Base-by-base conservation (phyloP, 1,140 invertebrate species). In the Gryon sp. region DNA sequence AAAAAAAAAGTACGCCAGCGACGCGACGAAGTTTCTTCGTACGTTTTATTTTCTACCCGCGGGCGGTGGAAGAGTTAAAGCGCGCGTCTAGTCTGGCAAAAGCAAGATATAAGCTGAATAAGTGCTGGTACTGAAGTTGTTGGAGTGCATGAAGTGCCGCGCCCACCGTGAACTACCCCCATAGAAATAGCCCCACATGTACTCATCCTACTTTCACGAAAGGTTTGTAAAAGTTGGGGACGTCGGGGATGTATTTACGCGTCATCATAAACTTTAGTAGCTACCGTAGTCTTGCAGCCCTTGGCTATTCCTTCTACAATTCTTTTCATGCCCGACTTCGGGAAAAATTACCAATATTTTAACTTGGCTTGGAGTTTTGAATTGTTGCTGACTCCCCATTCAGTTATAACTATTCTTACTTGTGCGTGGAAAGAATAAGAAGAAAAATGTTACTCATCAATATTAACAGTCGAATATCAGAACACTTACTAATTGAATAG, bases 131-230 rank as follows among this genome's bases (percentile, higher is more conserved):
- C 76, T 80, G 76, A 72, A 82, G 75, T 79, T 57, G 70, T 63
- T 32, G 48, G 50, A 84, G 84, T 83, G 80, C 82, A 87, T 86
- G 84, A 87, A 86, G 74, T 79, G 66, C 81, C 82, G 73, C 80
- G 79, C 82, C 78, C 84, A 84, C 83, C 82, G 78, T 76, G 81
- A 80, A 82, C 80, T 69, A 62, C 57, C 77, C 66, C 52, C 41
- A 50, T 55, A 30, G 62, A 72, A 66, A 34, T 43, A 52, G 52
- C 74, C 60, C 53, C 53, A 41, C 55, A 57, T 60, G 32, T 20
- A 69, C 63, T 68, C 74, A 24, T 72, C 45, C 60, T 53, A 60
- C 73, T 62, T 79, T 59, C 36, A 26, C 34, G 20, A 57, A 62
- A 68, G 77, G 72, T 73, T 76, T 76, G 73, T 69, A 76, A 79